Conservation (phyloP, 2,797 vertebrate species). For the Coregonus ussuriensis region DNA sequence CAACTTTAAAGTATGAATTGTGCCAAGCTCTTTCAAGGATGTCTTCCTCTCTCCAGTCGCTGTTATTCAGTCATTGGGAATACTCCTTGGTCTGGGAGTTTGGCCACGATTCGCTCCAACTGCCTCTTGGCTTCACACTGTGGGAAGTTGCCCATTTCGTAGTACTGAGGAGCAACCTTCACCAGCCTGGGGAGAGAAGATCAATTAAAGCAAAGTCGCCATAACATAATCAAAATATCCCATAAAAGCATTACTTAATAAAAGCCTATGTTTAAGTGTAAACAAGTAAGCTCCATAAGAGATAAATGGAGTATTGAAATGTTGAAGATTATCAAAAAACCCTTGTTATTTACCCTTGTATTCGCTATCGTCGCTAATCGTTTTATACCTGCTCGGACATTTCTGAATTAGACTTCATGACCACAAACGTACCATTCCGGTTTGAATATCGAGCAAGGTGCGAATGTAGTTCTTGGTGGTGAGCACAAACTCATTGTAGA, state of each 20-base stretch:
- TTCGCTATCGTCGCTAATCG: too few relatives aligned
- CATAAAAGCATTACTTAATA: background rate
- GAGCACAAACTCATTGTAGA: slow-evolving; percentile 98
- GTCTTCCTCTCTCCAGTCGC: slow-evolving; percentile 6
- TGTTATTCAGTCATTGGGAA: slow-evolving; percentile 86
- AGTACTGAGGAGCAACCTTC: slow-evolving; percentile 96
- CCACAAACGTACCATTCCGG: slow-evolving; percentile 89
- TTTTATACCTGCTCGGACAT: too few relatives aligned
- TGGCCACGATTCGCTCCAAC: slow-evolving; percentile 94
- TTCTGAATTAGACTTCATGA: background rate
- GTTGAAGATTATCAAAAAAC: background rate
- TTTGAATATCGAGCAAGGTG: slow-evolving; percentile 97
- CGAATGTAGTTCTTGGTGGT: slow-evolving; percentile 99
- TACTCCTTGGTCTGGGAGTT: slow-evolving; percentile 97
- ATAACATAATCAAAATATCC: background rate
- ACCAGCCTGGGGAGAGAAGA: slow-evolving; percentile 83
- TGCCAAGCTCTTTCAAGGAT: slow-evolving; percentile 35
- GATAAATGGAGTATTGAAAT: background rate
- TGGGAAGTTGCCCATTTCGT: slow-evolving; percentile 98
- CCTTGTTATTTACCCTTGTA: background rate
- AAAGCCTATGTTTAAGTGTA: background rate
- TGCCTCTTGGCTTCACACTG: slow-evolving; percentile 98
- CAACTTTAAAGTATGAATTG: slow-evolving; percentile 80
- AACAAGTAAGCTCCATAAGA: background rate
- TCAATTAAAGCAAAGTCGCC: background rate